phyloP scores from a whole-genome alignment of 2,888 invertebrate genomes.

The Nephrotoma appendiculata region DNA sequence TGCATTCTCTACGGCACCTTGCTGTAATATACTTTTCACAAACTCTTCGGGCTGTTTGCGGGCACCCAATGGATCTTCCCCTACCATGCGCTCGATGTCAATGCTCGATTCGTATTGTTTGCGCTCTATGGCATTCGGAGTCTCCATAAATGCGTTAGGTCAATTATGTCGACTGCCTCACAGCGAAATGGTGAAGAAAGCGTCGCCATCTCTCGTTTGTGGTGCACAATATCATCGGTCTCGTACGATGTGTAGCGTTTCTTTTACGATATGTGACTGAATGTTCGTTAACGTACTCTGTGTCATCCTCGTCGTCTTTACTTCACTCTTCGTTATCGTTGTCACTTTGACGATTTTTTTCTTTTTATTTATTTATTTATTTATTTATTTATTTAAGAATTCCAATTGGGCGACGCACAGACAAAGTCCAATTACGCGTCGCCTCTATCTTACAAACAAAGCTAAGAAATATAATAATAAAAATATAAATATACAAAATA shows the following conservation, averaged over 20 bases:
- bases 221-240: neutral
- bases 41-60: neutral
- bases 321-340: neutral
- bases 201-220: constrained; percentile 11
- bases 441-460: too few species aligned
- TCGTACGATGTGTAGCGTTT: constrained; percentile 8
- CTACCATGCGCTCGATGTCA: neutral
- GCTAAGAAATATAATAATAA: too few species aligned
- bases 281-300: neutral
- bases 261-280: too few species aligned
- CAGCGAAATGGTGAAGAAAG: constrained; percentile 7
- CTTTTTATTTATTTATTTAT: too few species aligned
- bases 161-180: constrained; percentile 4
- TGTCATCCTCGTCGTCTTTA: neutral
- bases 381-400: too few species aligned
- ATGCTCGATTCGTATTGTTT: too few species aligned
- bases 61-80: neutral
- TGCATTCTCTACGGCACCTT: neutral
- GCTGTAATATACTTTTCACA: neutral
- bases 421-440: too few species aligned
- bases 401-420: too few species aligned
- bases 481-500: too few species aligned
- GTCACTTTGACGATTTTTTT: neutral
- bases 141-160: neutral
- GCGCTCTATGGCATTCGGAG: too few species aligned